These are phyloP conservation scores for Idaea straminata DNA, from an alignment of 2,888 invertebrate species.

Conservation along the genomic window DNA sequence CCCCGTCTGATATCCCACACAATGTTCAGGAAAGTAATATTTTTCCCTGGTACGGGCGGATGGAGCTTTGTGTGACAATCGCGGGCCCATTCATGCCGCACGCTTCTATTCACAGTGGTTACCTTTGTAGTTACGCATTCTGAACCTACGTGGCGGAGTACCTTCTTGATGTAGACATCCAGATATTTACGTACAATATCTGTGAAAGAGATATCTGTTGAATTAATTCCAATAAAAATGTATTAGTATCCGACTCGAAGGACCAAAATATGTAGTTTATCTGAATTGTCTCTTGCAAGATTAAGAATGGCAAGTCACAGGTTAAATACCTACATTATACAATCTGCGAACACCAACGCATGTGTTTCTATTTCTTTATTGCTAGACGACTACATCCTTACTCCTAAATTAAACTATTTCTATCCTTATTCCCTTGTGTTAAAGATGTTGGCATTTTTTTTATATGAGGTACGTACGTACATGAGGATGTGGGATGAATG, in stretches of 20 bases:
- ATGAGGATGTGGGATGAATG: conserved; percentile 34
- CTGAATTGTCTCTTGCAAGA: background rate
- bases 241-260: background rate
- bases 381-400: conserved; percentile 31
- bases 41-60: conserved; percentile 26
- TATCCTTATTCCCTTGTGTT: conserved; percentile 38
- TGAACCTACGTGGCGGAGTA: background rate
- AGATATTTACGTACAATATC: background rate
- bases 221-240: background rate
- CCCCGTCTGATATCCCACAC: conserved; percentile 7
- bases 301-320: conserved; percentile 43
- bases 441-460: conserved; percentile 27
- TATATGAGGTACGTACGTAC: conserved; percentile 21
- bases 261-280: background rate
- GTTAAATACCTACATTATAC: conserved; percentile 64
- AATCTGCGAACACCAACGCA: conserved; percentile 68
- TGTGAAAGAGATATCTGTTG: background rate
- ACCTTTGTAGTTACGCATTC: conserved; percentile 6
- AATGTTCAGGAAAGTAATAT: conserved; percentile 38
- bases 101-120: conserved; percentile 36
- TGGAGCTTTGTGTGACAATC: conserved; percentile 45
- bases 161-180: background rate
- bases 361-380: conserved; percentile 62
- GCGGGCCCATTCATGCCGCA: conserved; percentile 43
- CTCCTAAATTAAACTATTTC: conserved; percentile 30